Conservation (phyloP, 2,113 vertebrate species). For the Calyptomena viridis region DNA sequence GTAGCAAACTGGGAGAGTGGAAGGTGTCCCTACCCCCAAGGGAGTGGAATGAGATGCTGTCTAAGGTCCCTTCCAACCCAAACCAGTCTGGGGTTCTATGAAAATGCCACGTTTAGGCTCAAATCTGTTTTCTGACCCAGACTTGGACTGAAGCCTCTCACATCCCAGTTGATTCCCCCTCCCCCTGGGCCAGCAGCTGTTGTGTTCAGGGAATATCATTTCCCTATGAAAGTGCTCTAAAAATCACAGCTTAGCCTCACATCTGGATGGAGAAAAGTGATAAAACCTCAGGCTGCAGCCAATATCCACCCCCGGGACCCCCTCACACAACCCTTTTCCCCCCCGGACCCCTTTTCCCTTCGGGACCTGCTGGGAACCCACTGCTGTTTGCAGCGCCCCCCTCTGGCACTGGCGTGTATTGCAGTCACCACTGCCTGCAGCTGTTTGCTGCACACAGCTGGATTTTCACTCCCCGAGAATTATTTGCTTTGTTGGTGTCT, state of each 20-base stretch:
- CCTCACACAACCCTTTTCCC: too few relatives aligned
- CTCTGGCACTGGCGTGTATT: too few relatives aligned
- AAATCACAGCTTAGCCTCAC: not conserved
- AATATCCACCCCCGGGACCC: too few relatives aligned
- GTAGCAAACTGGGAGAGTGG: rapidly evolving
- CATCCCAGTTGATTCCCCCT: not conserved
- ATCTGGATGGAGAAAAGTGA: not conserved
- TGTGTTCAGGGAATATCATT: not conserved
- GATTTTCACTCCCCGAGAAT: too few relatives aligned
- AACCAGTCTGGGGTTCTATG: too few relatives aligned
- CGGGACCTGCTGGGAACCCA: too few relatives aligned
- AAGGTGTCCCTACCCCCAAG: not conserved
- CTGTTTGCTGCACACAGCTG: too few relatives aligned
- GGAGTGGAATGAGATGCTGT: not conserved
- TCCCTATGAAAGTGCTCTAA: not conserved
- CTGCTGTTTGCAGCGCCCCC: too few relatives aligned
- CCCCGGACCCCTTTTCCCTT: too few relatives aligned
- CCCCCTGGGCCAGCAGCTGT: not conserved
- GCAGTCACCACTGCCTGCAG: too few relatives aligned
- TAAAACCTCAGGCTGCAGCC: not conserved
- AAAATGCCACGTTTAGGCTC: not conserved
- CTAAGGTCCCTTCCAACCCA: not conserved
- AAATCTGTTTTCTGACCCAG: not conserved
- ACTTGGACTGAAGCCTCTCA: not conserved
- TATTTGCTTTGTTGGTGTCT: too few relatives aligned